These are phyloP conservation scores for Mus musculus DNA, from an alignment of 2,113 vertebrate genomes.

Conservation along the genomic window GRCm39 chr2:137446001-137446500, in stretches of 20 bases:
- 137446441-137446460: background rate
- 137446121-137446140: background rate
- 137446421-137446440: background rate
- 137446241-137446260: background rate
- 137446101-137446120: background rate
- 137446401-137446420: background rate
- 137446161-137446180: background rate
- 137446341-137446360: background rate
- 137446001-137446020: background rate
- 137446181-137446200: background rate
- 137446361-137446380: background rate
- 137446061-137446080: background rate
- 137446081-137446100: background rate
- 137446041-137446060: background rate
- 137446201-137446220: background rate
- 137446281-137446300: background rate
- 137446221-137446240: background rate
- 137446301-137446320: background rate
- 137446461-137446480: background rate
- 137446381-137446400: background rate
- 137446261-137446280: no score
- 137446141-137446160: background rate
- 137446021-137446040: constrained; percentile 10
- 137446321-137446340: background rate
- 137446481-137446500: background rate